Evolutionary conservation across 53 echinoderm and acorn worm genomes (phyloP).

Genomic region (Astropecten irregularis): DNA sequence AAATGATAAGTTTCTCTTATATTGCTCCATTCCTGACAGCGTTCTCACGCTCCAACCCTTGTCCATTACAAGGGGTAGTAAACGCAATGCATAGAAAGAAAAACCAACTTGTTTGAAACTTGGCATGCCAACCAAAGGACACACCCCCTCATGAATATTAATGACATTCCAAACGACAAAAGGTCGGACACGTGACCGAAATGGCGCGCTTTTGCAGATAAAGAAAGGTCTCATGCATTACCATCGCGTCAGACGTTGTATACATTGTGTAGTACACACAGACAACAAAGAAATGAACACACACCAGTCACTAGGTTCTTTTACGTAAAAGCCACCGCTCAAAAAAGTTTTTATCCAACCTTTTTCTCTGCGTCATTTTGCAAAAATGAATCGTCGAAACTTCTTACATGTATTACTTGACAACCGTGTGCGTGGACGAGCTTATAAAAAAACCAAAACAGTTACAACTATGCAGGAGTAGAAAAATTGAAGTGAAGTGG

Average conservation of each 20-base stretch:
- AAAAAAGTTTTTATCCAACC: neutral
- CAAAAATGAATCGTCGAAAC: too few species aligned
- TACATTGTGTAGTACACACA: neutral
- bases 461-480: too few species aligned
- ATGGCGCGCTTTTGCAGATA: conserved; percentile 65
- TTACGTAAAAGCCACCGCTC: conserved; percentile 8
- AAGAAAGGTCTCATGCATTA: neutral
- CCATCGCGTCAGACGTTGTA: neutral
- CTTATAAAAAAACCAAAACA: too few species aligned
- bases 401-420: too few species aligned
- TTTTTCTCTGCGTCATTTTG: too few species aligned
- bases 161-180: conserved; percentile 53
- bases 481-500: too few species aligned
- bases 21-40: too few species aligned
- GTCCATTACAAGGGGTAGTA: too few species aligned
- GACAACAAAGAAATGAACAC: conserved; percentile 1
- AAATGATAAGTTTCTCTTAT: too few species aligned
- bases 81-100: neutral
- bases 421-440: too few species aligned
- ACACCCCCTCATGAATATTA: conserved; percentile 55
- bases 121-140: conserved; percentile 43
- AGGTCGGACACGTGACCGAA: conserved; percentile 50
- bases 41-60: too few species aligned
- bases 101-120: conserved; percentile 30
- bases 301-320: too few species aligned